Conservation (phyloP, 2,797 vertebrate species). For the Triplophysa bombifrons region DNA sequence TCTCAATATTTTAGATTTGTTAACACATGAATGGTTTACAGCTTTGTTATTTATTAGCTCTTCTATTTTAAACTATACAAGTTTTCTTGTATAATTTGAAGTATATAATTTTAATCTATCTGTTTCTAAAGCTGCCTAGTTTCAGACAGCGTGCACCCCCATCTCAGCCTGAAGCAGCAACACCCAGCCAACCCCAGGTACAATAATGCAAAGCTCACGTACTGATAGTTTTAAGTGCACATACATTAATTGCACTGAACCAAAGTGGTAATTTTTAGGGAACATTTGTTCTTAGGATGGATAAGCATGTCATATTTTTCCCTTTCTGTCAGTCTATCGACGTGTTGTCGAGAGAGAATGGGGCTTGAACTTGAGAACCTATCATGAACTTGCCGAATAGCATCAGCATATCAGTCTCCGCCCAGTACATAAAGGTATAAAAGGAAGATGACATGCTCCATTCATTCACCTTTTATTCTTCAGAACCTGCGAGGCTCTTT, state of each 20-base stretch:
- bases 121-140: slow-evolving; percentile 47
- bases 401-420: no score
- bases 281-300: background rate
- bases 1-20: background rate
- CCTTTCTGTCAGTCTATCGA: no score
- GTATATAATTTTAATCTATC: background rate
- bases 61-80: background rate
- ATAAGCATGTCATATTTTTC: background rate
- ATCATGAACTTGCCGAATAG: no score
- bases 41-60: background rate
- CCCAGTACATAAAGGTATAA: no score
- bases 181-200: slow-evolving; percentile 47
- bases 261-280: background rate
- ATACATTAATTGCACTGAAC: background rate
- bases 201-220: background rate
- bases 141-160: slow-evolving; percentile 40
- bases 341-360: no score
- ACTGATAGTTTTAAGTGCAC: background rate
- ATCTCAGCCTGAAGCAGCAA: slow-evolving; percentile 20
- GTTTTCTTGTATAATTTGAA: background rate
- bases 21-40: background rate
- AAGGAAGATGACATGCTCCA: no score
- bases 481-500: no score
- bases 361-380: no score
- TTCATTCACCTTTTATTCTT: no score